These are phyloP conservation scores for Cydia amplana DNA, from an alignment of 1,140 invertebrate species.

Conservation along the genomic window DNA sequence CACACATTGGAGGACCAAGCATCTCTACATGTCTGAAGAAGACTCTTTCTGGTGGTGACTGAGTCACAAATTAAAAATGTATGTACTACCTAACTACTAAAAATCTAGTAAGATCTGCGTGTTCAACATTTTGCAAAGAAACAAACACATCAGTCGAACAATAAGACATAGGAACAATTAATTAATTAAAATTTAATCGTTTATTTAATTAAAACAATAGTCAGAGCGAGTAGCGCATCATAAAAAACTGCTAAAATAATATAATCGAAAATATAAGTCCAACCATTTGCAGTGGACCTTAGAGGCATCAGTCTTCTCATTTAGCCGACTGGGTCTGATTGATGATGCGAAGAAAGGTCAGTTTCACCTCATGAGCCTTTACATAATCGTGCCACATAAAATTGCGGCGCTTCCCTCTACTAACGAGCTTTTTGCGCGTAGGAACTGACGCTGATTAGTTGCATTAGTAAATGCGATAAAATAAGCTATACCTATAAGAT, in stretches of 20 bases:
- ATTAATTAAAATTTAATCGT: too few species aligned
- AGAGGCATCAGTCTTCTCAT: constrained; percentile 33
- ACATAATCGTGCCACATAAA: constrained; percentile 18
- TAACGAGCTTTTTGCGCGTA: constrained; percentile 18
- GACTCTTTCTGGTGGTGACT: not conserved
- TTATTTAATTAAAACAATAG: too few species aligned
- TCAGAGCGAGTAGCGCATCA: not conserved
- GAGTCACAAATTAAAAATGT: too few species aligned
- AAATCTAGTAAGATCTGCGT: too few species aligned
- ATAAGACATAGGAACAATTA: too few species aligned
- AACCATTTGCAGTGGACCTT: not conserved
- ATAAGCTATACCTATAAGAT: constrained; percentile 44
- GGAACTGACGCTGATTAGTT: not conserved
- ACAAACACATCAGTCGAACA: too few species aligned
- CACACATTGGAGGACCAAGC: not conserved
- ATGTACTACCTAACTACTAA: too few species aligned
- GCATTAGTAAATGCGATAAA: constrained; percentile 32
- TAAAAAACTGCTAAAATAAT: not conserved
- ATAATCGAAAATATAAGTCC: not conserved
- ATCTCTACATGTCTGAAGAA: not conserved
- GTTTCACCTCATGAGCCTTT: constrained; percentile 16
- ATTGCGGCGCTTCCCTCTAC: constrained; percentile 4
- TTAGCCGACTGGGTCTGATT: constrained; percentile 47
- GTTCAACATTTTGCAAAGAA: too few species aligned
- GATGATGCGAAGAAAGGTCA: constrained; percentile 50